Base-by-base conservation (phyloP, 2,888 invertebrate species). In the Glyphotaelius pellucidus region DNA sequence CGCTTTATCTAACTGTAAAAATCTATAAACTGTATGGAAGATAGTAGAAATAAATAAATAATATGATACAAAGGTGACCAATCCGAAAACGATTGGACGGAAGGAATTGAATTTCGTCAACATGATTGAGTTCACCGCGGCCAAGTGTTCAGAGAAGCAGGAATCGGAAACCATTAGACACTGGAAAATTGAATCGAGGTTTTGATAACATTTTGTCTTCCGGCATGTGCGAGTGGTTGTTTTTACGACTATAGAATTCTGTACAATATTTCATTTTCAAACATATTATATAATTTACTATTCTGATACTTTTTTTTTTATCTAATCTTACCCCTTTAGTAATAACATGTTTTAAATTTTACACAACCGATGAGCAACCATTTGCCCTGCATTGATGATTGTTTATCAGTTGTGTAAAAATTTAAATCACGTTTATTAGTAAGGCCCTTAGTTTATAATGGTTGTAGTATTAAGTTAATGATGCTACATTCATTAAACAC, bases 41-140 rank as follows among this genome's bases (percentile, higher is more conserved):
- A 42, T 11, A 42, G 12, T 42, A 42, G 42, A 42, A 42, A 12
- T 42, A 42, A 42, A 42, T 42, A 52, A 52, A 52, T 52, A 83
- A 83, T 31, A 12, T 19, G 83, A 83, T 83, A 83, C 35, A 19
- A 35, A 81, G 32, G 32, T 81, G 81, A 32, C 81, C 32, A 31
- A 35, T 83, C 83, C 83, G 83, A 30, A 83, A 83, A 83, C 83
- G 32, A 83, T 32, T 83, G 83, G 3, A 83, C 15, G 83, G 83
- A 83, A 83, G 35, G 31, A 81, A 83, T 83, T 83, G 83, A 35
- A 83, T 83, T 83, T 83, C 30, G 32, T 35, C 83, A 35, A 31
- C 83, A 19, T 32, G 83, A 83, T 83, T 83, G 7, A 83, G 32
- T 83, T 31, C 35, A 19, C 83, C 25, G 19, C 35, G 83, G 32